A percentile compares a stretch with the other conserved stretches of the same genome.
phyloP scores from a whole-genome alignment of 2,113 vertebrate species.

The Platichthys stellatus region DNA sequence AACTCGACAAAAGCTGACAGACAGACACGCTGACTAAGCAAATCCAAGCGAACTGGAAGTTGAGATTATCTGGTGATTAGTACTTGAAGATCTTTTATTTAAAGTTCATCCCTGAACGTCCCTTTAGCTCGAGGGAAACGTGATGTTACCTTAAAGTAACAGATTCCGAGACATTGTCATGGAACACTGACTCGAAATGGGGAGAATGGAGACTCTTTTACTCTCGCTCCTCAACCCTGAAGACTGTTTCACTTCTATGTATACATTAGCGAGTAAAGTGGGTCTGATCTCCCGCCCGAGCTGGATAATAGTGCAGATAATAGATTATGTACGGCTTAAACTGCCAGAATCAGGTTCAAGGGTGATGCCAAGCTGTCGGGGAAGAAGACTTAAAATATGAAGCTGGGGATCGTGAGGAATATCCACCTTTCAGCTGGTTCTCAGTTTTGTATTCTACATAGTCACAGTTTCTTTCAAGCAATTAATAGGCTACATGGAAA shows the following conservation, averaged over 20 bases:
- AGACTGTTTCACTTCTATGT: background rate
- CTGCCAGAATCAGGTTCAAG: background rate
- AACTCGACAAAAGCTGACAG: background rate
- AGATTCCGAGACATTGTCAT: background rate
- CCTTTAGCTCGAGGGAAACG: background rate
- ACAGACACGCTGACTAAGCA: background rate
- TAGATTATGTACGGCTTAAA: background rate
- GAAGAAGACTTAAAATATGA: too few relatives aligned
- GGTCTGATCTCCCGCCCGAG: background rate
- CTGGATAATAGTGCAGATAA: background rate
- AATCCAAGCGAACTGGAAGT: background rate
- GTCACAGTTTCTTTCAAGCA: too few relatives aligned
- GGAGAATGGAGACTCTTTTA: background rate
- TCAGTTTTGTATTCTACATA: too few relatives aligned
- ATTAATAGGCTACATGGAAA: too few relatives aligned
- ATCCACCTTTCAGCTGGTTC: too few relatives aligned
- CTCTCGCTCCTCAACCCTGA: background rate
- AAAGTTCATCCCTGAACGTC: background rate
- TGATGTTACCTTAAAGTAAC: background rate
- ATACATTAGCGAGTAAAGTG: background rate
- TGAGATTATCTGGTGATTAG: background rate
- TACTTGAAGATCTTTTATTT: constrained; percentile 1
- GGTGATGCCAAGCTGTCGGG: background rate
- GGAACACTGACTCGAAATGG: background rate
- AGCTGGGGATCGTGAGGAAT: too few relatives aligned